Percentiles rank a stretch among this genome's conserved stretches.
Conservation (phyloP, 2,797 vertebrate species). For the Spinus olivaceus region DNA sequence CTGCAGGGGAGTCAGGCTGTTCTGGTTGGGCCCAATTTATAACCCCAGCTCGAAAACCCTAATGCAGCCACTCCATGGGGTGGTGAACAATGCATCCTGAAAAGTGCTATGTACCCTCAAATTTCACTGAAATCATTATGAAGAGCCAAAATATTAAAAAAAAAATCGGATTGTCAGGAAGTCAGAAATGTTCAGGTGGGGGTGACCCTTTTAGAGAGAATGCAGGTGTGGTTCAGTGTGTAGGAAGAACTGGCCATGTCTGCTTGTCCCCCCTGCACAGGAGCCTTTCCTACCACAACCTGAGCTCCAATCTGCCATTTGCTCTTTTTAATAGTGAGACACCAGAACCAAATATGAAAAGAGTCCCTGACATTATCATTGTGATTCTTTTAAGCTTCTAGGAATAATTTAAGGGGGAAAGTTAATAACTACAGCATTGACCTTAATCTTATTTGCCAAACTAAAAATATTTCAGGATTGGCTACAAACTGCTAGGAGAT, state of each 20-base stretch:
- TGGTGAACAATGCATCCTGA: background rate
- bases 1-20: background rate
- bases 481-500: background rate
- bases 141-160: background rate
- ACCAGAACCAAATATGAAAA: background rate
- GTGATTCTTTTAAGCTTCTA: background rate
- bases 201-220: background rate
- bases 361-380: background rate
- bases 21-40: background rate
- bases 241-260: background rate
- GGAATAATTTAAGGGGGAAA: background rate
- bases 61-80: background rate
- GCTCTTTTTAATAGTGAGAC: background rate
- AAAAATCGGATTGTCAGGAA: background rate
- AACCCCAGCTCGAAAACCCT: background rate
- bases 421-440: background rate
- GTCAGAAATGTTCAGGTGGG: background rate
- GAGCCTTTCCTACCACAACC: background rate
- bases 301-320: background rate
- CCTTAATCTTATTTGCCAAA: background rate
- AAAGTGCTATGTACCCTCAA: background rate
- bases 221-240: rapidly evolving
- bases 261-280: background rate
- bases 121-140: background rate
- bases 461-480: background rate